Percentiles rank a stretch among this genome's conserved stretches.
phyloP scores from a whole-genome alignment of 2,888 invertebrate species.

The Scelioninae gen. 1 region DNA sequence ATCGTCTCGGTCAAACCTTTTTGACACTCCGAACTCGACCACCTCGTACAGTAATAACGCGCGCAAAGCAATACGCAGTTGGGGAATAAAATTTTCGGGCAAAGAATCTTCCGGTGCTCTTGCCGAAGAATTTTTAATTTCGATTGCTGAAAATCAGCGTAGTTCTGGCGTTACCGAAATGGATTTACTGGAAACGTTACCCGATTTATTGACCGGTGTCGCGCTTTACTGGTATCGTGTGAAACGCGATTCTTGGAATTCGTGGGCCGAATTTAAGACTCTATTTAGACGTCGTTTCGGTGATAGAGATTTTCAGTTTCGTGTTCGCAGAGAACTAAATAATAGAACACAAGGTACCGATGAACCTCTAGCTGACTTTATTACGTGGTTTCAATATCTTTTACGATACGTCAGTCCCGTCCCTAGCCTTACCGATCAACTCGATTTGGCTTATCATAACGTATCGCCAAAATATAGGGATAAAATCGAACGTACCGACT shows the following conservation, averaged over 20 bases:
- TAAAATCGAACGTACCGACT: not conserved
- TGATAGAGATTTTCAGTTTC: constrained; percentile 17
- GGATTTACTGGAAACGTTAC: no score
- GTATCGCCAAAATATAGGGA: not conserved
- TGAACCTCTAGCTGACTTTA: constrained; percentile 15
- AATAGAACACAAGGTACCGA: constrained; percentile 9
- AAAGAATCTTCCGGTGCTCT: no score
- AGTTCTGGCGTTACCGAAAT: no score
- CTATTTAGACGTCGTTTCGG: constrained; percentile 4
- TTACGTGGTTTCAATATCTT: not conserved
- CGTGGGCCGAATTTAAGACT: constrained; percentile 7
- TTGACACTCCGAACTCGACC: no score
- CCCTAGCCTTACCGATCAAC: not conserved
- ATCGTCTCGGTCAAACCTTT: not conserved
- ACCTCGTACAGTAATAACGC: no score
- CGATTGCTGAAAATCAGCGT: not conserved
- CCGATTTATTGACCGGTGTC: no score
- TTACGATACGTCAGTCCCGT: not conserved
- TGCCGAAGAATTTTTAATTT: not conserved
- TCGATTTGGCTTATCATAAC: constrained; percentile 12
- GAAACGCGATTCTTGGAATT: not conserved
- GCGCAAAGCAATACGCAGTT: no score
- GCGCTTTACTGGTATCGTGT: constrained; percentile 18
- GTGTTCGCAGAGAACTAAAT: not conserved
- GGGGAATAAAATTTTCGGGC: no score